Evolutionary conservation across 2,797 vertebrate genomes (phyloP), one percentile per base, ranked within the genome.

Genomic region (Alectoris magna): DNA sequence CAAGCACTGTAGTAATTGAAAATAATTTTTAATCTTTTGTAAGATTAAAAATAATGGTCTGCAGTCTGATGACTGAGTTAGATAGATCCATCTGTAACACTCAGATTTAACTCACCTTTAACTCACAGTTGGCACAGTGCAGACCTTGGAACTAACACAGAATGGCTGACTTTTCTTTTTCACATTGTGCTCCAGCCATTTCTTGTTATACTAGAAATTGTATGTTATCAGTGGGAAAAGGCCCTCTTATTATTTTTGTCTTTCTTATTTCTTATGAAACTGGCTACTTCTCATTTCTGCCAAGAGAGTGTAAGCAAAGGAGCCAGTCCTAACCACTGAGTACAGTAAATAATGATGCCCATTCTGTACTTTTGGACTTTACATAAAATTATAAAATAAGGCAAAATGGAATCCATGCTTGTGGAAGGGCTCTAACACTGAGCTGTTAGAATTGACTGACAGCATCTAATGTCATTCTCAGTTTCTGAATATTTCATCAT

Each of bases 111-210:
- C 6, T 69, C 4, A 6, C 4, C 36, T n/a, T 74, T 88, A 41
- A 53, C 27, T 53, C 6, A 16, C 8, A 3, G 7, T 24, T 75
- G 22, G 5, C 43, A 58, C 8, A 48, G 18, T 1, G 0, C 11
- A 67, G 43, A 55, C 13, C 14, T 84, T 13, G 4, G 3, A 84
- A 72, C 1, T 5, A 60, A 26, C 10, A 9, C 12, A 70, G 34
- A 0, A 0, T 53, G 23, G 5, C 36, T 24, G 11, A 41, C 11
- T 48, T 71, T 51, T 39, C 16, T 60, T 36, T 70, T 59, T 49
- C 11, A 26, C 15, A 36, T 27, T 31, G 44, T 36, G 10, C 10
- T 64, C 39, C 34, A 26, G 31, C 14, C 3, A 10, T 51, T 64
- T 73, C 15, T 70, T 48, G 14, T 63, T 88, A 38, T 55, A 48